These are phyloP conservation scores for Drosophila nasuta DNA, from an alignment of 1,140 invertebrate genomes.

Conservation along the genomic window DNA sequence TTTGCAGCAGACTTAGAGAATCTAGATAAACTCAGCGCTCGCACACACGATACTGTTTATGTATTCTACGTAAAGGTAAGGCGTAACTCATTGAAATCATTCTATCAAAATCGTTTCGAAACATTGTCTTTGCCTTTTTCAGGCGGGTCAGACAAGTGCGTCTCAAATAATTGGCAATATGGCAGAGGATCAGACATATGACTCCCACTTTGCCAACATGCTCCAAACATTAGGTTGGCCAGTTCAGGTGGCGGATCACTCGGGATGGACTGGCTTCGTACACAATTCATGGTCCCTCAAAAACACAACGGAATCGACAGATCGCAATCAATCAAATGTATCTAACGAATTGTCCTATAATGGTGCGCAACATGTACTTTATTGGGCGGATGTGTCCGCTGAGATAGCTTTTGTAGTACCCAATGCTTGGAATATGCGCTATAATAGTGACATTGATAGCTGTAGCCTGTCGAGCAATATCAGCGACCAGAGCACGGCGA, in stretches of 20 bases:
- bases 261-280: conserved; percentile 95
- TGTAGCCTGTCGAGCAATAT: conserved; percentile 83
- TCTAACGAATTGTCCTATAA: conserved; percentile 64
- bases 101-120: neutral
- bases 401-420: conserved; percentile 98
- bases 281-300: conserved; percentile 91
- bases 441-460: conserved; percentile 83
- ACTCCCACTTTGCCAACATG: conserved; percentile 91
- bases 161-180: conserved; percentile 93
- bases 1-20: conserved; percentile 91
- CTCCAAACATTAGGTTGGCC: conserved; percentile 94
- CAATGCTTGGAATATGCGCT: conserved; percentile 86
- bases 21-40: conserved; percentile 91
- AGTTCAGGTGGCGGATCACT: conserved; percentile 92
- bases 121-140: conserved; percentile 88
- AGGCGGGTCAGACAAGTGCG: conserved; percentile 89
- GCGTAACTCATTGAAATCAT: neutral
- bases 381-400: conserved; percentile 98
- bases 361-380: conserved; percentile 91
- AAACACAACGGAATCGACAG: conserved; percentile 68
- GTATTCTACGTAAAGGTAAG: conserved; percentile 97
- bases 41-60: conserved; percentile 96
- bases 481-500: conserved; percentile 48
- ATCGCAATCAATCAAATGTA: conserved; percentile 42
- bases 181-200: conserved; percentile 86